These are phyloP conservation scores for Anagrus nilaparvatae DNA, from an alignment of 1,140 invertebrate genomes.

Conservation along the genomic window DNA sequence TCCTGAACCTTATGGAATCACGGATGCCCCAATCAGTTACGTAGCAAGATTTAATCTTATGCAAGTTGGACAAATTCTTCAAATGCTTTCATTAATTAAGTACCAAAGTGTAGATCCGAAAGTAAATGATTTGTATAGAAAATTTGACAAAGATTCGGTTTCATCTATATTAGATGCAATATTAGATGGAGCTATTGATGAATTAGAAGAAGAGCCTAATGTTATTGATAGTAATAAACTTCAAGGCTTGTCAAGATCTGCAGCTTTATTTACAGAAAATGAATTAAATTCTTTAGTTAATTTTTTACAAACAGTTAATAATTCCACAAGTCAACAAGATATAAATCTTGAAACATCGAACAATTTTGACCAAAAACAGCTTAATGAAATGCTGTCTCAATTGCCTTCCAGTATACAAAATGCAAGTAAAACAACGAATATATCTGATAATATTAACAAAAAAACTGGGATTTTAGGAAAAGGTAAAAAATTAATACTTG, in stretches of 20 bases:
- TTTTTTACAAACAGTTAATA: conserved; percentile 34
- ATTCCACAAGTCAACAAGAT: too few relatives aligned
- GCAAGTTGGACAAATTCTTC: conserved; percentile 83
- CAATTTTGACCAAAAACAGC: conserved; percentile 27
- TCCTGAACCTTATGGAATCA: conserved; percentile 92
- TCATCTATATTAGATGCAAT: conserved; percentile 64
- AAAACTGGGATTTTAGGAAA: conserved; percentile 32
- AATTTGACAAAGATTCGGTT: conserved; percentile 68
- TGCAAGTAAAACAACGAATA: conserved; percentile 23
- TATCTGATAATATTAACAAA: conserved; percentile 28
- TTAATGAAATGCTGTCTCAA: conserved; percentile 32
- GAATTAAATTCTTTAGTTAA: conserved; percentile 56
- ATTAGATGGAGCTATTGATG: conserved; percentile 49
- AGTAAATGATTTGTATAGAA: conserved; percentile 61
- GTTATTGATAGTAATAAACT: conserved; percentile 49
- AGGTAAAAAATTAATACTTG: conserved; percentile 21
- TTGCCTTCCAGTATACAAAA: conserved; percentile 24
- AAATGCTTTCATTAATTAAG: conserved; percentile 77
- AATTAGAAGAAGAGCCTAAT: conserved; percentile 44
- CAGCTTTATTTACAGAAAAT: conserved; percentile 56
- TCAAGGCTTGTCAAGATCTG: conserved; percentile 49
- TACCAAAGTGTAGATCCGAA: conserved; percentile 68
- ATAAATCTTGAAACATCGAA: conserved; percentile 3
- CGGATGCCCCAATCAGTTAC: conserved; percentile 84
- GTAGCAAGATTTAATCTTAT: conserved; percentile 88